Conservation (phyloP, 2,113 vertebrate genomes). For the Isurus oxyrinchus region DNA sequence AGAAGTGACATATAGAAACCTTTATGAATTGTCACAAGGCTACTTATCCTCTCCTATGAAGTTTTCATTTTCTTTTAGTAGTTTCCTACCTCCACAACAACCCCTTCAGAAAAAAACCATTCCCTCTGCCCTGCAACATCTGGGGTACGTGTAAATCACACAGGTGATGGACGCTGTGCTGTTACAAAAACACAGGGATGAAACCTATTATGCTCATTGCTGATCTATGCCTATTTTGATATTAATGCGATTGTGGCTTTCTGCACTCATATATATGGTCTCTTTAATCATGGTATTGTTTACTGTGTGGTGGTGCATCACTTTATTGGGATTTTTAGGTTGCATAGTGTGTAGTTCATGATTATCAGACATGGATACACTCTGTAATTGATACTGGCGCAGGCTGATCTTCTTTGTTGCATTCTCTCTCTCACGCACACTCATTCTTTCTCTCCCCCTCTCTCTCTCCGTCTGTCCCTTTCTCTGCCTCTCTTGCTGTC, state of each 20-base stretch:
- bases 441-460: background rate
- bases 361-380: background rate
- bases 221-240: background rate
- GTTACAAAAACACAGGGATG: too few species aligned
- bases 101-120: too few species aligned
- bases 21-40: background rate
- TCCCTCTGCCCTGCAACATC: background rate
- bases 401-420: background rate
- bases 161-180: background rate
- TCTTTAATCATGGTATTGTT: background rate
- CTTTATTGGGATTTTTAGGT: background rate
- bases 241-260: background rate
- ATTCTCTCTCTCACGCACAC: too few species aligned
- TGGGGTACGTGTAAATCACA: background rate
- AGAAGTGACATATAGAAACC: background rate
- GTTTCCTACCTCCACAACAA: background rate
- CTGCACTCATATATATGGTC: background rate
- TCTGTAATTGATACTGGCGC: background rate
- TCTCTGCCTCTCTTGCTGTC: background rate
- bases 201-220: background rate
- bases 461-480: too few species aligned
- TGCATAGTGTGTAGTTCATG: background rate
- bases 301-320: background rate
- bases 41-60: background rate
- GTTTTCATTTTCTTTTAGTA: background rate